Evolutionary conservation across 1,140 invertebrate genomes (phyloP), one percentile per base, ranked within the genome.

Genomic region (Apocrypta bakeri): DNA sequence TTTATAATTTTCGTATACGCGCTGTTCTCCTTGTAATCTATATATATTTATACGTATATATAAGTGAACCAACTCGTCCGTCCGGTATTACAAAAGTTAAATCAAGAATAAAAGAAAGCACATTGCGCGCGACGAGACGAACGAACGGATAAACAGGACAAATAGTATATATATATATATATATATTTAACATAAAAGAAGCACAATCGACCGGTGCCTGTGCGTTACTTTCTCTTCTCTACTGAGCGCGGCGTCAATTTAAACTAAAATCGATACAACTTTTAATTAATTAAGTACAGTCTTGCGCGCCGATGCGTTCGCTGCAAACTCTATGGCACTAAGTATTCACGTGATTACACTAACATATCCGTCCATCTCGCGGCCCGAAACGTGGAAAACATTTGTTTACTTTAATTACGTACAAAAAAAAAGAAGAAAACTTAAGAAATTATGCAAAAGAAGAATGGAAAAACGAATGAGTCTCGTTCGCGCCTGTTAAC

Each of bases 321-420:
- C 86, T 88, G 86, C 84, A 88, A 91, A 84, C 84, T 87, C 88
- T 92, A 92, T 92, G 91, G 91, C 91, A 92, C 91, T 89, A 90
- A 90, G 88, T 92, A 92, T 92, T 92, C 91, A 91, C 90, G 89
- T 89, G 85, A 85, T 72, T 86, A 79, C 72, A 14, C 76, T 73
- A 80, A 74, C 24, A 21, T 63, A 80, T 83, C 72, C 82, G 82
- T 83, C 72, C 82, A 79, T 74, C 82, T 83, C 76, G 82, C 71
- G 71, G 64, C 71, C 42, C 40, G 66, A 76, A 76, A 82, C 37
- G 25, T 82, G 37, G 71, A 68, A 69, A 48, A 75, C 64, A 75
- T 81, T 68, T 31, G 75, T 75, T 68, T 77, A 72, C 77, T 37
- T 37, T 2, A 37, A 37, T 37, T 29, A 25, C 29, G 69, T 21